Conservation (phyloP, 1,140 invertebrate genomes). For the Harlomillsia oculata region DNA sequence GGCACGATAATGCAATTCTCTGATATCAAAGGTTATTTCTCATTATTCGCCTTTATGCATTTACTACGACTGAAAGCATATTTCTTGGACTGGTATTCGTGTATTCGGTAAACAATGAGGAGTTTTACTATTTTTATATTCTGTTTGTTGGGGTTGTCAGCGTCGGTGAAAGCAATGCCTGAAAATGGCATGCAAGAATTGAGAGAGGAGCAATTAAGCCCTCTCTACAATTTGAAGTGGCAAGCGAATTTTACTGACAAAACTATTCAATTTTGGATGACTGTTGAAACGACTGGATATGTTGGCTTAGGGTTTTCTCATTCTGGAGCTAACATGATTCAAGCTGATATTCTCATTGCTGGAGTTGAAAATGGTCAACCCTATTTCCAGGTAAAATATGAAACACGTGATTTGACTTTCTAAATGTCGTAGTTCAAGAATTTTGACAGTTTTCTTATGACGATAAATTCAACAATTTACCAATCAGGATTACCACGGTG, state of each 20-base stretch:
- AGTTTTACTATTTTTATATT: too few relatives aligned
- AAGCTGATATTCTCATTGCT: not conserved
- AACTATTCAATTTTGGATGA: not conserved
- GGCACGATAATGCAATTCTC: too few relatives aligned
- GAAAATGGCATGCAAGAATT: not conserved
- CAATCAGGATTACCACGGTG: not conserved
- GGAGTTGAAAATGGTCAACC: not conserved
- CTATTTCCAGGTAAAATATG: not conserved
- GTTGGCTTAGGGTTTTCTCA: not conserved
- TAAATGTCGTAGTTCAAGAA: not conserved
- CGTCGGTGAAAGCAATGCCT: not conserved
- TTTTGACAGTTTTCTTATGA: too few relatives aligned
- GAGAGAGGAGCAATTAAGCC: not conserved
- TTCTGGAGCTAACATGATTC: not conserved
- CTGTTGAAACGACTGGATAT: not conserved
- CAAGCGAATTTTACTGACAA: not conserved
- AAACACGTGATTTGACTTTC: not conserved
- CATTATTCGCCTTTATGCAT: too few relatives aligned
- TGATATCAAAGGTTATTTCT: too few relatives aligned
- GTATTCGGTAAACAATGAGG: too few relatives aligned
- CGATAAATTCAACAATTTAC: not conserved
- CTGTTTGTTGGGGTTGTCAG: not conserved
- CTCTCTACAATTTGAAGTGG: not conserved
- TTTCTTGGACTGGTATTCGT: too few relatives aligned
- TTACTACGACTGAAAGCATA: too few relatives aligned